Evolutionary conservation across 2,888 invertebrate genomes (phyloP), one percentile per base, ranked within the genome.

Genomic region (Mythimna lalbum): DNA sequence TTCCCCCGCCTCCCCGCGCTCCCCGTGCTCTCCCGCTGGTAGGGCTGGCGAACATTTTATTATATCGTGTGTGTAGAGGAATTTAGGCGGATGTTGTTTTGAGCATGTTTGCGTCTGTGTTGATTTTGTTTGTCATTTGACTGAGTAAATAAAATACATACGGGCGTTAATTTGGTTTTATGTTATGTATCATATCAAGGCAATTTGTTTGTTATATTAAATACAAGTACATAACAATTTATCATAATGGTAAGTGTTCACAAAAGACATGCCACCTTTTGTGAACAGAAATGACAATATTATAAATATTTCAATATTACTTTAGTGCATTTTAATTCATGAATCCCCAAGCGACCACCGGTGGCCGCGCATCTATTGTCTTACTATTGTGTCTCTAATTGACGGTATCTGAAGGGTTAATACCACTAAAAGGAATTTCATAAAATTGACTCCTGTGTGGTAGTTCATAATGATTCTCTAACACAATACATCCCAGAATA

Each of bases 31-130:
- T 53, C n/a, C 50, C 33, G 12, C 33, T 31, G 9, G 47, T 60
- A 81, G 81, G 81, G 84, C 23, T 80, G 72, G 12, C 52, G 53
- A 71, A 49, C 57, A 73, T 72, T 82, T 61, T 73, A 68, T 76
- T 70, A 60, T 67, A 60, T 67, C 36, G 50, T 66, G 52, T 53
- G 59, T 56, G 57, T 59, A 62, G 23, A 62, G 66, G 53, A 71
- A 66, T 78, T 66, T 63, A 62, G 63, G 55, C 12, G 33, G 39
- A 76, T 77, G 31, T 52, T 77, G 47, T 68, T 61, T 77, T 61
- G 70, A n/a, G 63, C 57, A 67, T 71, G 57, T 69, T 60, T 60
- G 69, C 55, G 59, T 36, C 43, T 47, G n/a, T 49, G 52, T 27
- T 64, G 69, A 33, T 64, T 59, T 59, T 47, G 33, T 64, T 64